Base-by-base conservation (phyloP, 2,888 invertebrate genomes). In the Melieria crassipennis region DNA sequence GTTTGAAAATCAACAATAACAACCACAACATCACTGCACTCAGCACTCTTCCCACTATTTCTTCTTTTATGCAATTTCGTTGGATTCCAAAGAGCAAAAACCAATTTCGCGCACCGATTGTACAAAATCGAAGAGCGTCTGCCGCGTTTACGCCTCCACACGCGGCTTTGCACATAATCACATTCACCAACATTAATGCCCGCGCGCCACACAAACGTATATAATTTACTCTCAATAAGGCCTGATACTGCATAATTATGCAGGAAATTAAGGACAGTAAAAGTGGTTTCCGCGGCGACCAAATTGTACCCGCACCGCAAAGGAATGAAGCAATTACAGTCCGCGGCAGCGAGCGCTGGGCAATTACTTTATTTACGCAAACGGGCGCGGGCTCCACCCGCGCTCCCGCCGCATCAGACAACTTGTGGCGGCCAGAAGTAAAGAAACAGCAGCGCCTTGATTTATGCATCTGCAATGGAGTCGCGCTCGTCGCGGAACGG, bases 311-410 rank as follows among this genome's bases (percentile, higher is more conserved):
- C 67, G 67, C 67, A 67, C 60, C 67, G 67, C 50, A 46, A 13
- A 16, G 55, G 45, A 60, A 50, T 67, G 67, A 67, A 67, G 67
- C 67, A 67, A 61, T 67, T 67, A 67, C 60, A 52, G 13, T 11
- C n/a, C 45, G 60, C 10, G 7, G 60, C 60, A 60, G 60, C 45
- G 45, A 61, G 60, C 50, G 13, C 16, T 61, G 60, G 60, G 60
- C 67, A 67, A 67, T 67, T 67, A 67, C 67, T 67, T 67, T 60
- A 67, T 67, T 67, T 67, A 67, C 52, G 60, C 52, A 52, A 50
- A 52, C 50, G 30, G 30, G 30, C 30, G 52, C 48, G 60, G 60
- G 60, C 60, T 47, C 30, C 58, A 47, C 42, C 50, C 50, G 52
- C 50, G 13, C 1, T 42, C 42, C n/a, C 30, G 30, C 30, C 30